A percentile compares a stretch with the other conserved stretches of the same genome.
Conservation (phyloP, 2,888 invertebrate genomes). For the Perizoma flavofasciatum region DNA sequence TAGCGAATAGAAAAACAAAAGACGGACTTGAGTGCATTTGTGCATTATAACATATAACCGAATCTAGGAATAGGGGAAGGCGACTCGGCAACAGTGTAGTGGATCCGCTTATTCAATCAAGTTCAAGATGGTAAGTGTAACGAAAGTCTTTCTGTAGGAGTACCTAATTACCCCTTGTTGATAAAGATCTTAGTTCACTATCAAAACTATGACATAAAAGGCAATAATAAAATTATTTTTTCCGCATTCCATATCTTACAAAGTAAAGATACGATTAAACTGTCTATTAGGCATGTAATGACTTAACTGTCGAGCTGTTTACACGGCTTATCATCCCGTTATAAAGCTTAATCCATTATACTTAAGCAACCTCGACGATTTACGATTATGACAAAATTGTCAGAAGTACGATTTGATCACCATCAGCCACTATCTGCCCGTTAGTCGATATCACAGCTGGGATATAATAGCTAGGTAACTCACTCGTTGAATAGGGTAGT, state of each 20-base stretch:
- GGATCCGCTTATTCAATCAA: no score
- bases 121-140: neutral
- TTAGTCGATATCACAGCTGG: conserved; percentile 22
- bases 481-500: no score
- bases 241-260: conserved; percentile 7
- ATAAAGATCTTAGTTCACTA: neutral
- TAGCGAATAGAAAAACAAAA: no score
- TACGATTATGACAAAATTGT: conserved; percentile 53
- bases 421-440: conserved; percentile 27
- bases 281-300: conserved; percentile 33
- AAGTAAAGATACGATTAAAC: conserved; percentile 31
- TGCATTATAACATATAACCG: no score
- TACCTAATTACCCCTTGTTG: neutral
- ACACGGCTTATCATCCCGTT: conserved; percentile 39
- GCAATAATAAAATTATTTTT: no score
- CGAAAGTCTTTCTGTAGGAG: neutral
- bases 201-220: neutral
- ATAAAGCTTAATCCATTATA: conserved; percentile 39
- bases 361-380: conserved; percentile 43
- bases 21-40: no score
- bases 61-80: neutral
- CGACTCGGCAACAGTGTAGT: no score
- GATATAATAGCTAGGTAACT: conserved; percentile 12
- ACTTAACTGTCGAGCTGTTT: conserved; percentile 38
- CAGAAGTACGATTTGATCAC: conserved; percentile 31